Base-by-base conservation (phyloP, 2,888 invertebrate species). In the Serripes groenlandicus region DNA sequence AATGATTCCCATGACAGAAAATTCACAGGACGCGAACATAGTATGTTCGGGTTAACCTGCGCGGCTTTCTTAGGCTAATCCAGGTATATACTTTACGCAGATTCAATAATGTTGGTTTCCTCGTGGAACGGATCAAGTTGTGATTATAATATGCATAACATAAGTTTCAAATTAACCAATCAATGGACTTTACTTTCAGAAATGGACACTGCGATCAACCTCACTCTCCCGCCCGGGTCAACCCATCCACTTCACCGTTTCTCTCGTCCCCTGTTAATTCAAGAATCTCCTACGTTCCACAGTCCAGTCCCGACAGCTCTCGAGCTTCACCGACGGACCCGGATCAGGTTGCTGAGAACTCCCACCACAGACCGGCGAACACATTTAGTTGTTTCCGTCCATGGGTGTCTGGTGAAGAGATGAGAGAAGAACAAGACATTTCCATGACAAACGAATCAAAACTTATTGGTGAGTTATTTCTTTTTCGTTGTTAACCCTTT, bases 301-400 rank as follows among this genome's bases (percentile, higher is more conserved):
- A 77, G 28, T 60, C 72, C 3, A 80, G 80, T 42, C 84, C 84
- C 28, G 68, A 56, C 52, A 80, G 80, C 68, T 72, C 80, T 3
- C 34, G 60, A 23, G 66, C 75, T 3, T 75, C 71, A 1, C 75
- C 75, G 37, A 23, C 35, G 49, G 64, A 37, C 62, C 23, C 52
- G 64, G 75, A 60, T 32, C 42, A 11, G 60, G 3, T 42, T 30
- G 37, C 30, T 28, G 34, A 54, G 21, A 26, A 49, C 26, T 60
- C 52, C 5, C 52, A 30, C 37, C 32, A 37, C n/a, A n/a, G 32
- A 21, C 37, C 26, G 23, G 26, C 35, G 15, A 30, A 56, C 28
- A 68, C 56, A 9, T 87, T 87, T 30, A 86, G 72, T 64, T 88
- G 86, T 56, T 91, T 91, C 74, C 79, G 91, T 21, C 91, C 91